Base-by-base conservation (phyloP, 2,888 invertebrate species). In the Lithophane semibrunnea region DNA sequence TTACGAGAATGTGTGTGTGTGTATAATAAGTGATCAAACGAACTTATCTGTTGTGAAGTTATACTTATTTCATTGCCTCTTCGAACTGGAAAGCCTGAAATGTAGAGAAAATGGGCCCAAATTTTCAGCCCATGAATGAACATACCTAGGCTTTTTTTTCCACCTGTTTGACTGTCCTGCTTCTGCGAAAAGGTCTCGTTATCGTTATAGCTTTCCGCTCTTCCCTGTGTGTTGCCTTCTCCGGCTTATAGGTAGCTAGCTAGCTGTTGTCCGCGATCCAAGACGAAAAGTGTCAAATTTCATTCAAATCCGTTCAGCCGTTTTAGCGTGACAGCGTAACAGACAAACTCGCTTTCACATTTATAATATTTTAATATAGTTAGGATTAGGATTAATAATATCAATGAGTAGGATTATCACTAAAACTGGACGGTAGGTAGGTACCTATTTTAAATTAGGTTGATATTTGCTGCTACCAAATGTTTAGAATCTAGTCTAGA, bases 401-500 rank as follows among this genome's bases (percentile, higher is more conserved):
- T 18, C n/a, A n/a, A n/a, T 16, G 18, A 18, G 49, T 29, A 67
- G 8, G 5, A 69, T 29, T 70, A 64, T 21, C 21, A 16, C 29
- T 52, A 18, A 37, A 49, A 42, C 24, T 49, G 42, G 9, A n/a
- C 16, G 1, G 9, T 24, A n/a, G 7, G 10, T 21, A 56, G 12
- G 10, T 60, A 73, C 18, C 5, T 75, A n/a, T 18, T 54, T 76
- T 13, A 24, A 60, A n/a, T 54, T 3, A 3, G 21, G n/a, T 56
- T 63, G 5, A 9, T 5, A 21, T 52, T 80, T 29, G 21, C 21
- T 21, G 21, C 54, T 63, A 13, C 13, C 47, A 54, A 49, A 37
- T 18, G 49, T 44, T 42, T 63, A 56, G n/a, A 67, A 56, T 82
- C 42, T 64, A 44, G 24, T 63, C 37, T 63, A 54, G 10, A 49